Percentiles rank a stretch among this genome's conserved stretches.
Conservation (phyloP, 2,888 invertebrate genomes). For the Aproaerema taeniolella region DNA sequence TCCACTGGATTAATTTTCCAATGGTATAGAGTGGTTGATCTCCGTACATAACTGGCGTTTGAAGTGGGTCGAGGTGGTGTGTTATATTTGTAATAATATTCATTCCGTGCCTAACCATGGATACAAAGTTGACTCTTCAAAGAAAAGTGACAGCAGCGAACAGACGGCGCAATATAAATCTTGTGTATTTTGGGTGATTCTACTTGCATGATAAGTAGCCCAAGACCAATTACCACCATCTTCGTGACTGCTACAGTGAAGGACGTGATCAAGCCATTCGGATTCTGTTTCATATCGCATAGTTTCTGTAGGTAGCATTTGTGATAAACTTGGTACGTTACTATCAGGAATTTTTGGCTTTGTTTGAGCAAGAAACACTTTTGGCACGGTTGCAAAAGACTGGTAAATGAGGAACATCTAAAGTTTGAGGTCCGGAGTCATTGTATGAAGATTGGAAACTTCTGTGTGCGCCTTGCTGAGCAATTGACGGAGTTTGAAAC, state of each 20-base stretch:
- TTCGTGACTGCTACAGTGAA: conserved; percentile 2
- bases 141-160: conserved; percentile 7
- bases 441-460: too few species aligned
- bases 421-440: too few species aligned
- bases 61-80: conserved; percentile 7
- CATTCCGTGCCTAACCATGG: conserved; percentile 2
- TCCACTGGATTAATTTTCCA: conserved; percentile 12
- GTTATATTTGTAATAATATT: neutral
- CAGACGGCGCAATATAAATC: conserved; percentile 1
- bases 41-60: conserved; percentile 11
- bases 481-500: too few species aligned
- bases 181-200: neutral
- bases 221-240: conserved; percentile 6
- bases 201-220: conserved; percentile 4
- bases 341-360: conserved; percentile 1
- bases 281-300: conserved; percentile 1
- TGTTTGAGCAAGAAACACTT: conserved; percentile 5
- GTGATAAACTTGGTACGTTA: conserved; percentile 1
- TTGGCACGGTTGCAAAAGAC: conserved; percentile 7
- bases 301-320: conserved; percentile 4
- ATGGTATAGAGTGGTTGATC: conserved; percentile 11
- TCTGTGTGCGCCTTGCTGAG: too few species aligned
- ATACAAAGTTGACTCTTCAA: conserved; percentile 3
- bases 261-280: conserved; percentile 3
- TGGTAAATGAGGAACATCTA: conserved; percentile 7